Conservation (phyloP, 1,140 invertebrate species). For the Solenopsis invicta region DNA sequence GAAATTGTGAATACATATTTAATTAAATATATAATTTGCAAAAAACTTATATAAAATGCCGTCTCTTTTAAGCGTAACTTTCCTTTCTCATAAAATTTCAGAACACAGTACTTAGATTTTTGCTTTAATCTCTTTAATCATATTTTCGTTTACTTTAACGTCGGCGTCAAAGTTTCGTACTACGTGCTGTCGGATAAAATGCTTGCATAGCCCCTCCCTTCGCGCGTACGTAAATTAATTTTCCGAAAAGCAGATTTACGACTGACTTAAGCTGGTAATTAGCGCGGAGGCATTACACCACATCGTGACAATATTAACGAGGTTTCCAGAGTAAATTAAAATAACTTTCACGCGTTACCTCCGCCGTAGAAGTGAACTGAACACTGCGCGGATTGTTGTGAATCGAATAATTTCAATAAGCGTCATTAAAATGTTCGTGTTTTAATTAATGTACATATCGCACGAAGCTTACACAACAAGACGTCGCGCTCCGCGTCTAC, state of each 20-base stretch:
- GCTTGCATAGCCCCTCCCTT: neutral
- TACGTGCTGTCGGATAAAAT: neutral
- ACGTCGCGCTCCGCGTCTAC: neutral
- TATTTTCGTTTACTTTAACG: conserved; percentile 10
- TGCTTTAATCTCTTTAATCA: neutral
- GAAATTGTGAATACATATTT: neutral
- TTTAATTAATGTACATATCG: conserved; percentile 31
- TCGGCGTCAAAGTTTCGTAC: conserved; percentile 43
- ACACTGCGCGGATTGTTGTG: neutral
- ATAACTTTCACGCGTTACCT: conserved; percentile 33
- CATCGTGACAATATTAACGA: conserved; percentile 35
- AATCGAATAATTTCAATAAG: conserved; percentile 21
- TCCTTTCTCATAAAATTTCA: neutral
- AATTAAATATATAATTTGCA: neutral
- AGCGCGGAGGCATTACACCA: conserved; percentile 19
- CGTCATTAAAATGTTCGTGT: neutral
- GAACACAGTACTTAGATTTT: neutral
- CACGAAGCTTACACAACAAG: neutral
- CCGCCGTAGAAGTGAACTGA: neutral
- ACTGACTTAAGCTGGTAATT: conserved; percentile 66
- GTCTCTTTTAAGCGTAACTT: neutral
- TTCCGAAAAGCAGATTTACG: conserved; percentile 65
- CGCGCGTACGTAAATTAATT: conserved; percentile 18
- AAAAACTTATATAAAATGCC: neutral
- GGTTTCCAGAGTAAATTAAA: neutral